Conservation (phyloP, 2,113 vertebrate genomes). For the Kobus ellipsiprymnus region DNA sequence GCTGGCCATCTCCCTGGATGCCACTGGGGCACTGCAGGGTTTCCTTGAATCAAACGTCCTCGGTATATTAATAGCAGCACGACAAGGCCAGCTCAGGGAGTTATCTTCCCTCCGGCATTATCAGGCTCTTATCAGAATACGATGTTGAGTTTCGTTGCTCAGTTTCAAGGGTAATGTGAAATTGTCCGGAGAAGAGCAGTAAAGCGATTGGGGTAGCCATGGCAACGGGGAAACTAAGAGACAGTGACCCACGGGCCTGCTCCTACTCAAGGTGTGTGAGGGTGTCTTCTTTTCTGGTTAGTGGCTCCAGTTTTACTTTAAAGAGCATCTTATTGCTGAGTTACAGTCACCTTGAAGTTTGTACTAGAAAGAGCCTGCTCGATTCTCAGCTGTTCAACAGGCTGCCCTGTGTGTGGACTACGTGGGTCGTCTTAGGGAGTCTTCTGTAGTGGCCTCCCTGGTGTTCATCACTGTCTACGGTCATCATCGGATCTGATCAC, state of each 20-base stretch:
- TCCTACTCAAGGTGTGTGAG: accelerated
- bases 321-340: neutral
- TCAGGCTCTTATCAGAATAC: neutral
- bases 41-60: neutral
- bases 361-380: neutral
- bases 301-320: neutral
- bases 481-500: neutral
- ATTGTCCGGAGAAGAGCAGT: neutral
- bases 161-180: neutral
- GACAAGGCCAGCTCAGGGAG: neutral
- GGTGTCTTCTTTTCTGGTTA: neutral
- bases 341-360: neutral
- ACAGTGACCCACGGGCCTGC: accelerated
- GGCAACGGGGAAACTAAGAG: accelerated
- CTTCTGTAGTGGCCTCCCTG: too few relatives aligned
- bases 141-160: neutral
- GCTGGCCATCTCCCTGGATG: neutral
- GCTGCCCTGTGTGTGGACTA: neutral
- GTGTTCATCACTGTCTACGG: accelerated
- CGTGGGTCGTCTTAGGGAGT: accelerated
- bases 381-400: neutral
- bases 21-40: accelerated
- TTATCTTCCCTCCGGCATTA: neutral
- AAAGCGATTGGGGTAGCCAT: accelerated
- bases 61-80: accelerated